Evolutionary conservation across 2,888 invertebrate genomes (phyloP), one percentile per base, ranked within the genome.

Genomic region (Epistrophe eligans): DNA sequence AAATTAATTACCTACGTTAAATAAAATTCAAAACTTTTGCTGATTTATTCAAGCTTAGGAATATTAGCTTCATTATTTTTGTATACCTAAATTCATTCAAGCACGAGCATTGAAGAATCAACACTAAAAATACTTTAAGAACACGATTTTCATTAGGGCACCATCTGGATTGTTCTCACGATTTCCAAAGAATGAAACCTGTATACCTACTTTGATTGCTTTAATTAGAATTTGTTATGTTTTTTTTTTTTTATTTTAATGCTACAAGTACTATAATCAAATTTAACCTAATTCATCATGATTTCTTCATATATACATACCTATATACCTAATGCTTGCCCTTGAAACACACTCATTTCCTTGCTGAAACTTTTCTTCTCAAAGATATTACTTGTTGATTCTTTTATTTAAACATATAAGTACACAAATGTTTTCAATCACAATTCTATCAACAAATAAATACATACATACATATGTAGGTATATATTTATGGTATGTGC

Each of bases 261-360:
- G 35, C 5, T 19, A 58, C n/a, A 9, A n/a, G 2, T 57, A 1
- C 4, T 6, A 17, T 38, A 57, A 57, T 35, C 57, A 35, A 57
- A 32, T 28, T 55, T 7, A 55, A 32, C 60, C 10, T 35, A 38
- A 62, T 43, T 24, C 40, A 28, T 62, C 24, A 28, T 62, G 40
- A 40, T 43, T 43, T 45, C n/a, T 8, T n/a, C 15, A 8, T 35
- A 24, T 9, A 11, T 24, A 7, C 9, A 10, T n/a, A n/a, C n/a
- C n/a, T n/a, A n/a, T n/a, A n/a, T n/a, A n/a, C n/a, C n/a, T n/a
- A n/a, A n/a, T n/a, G n/a, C 17, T 40, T 11, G 64, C 15, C 19
- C 28, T 43, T 6, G 45, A 52, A 70, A 74, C 64, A 43, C 50
- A 66, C 71, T 52, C 50, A 66, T 58, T 76, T 67, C 52, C 57